Evolutionary conservation across 2,888 invertebrate species (phyloP), one percentile per base, ranked within the genome.

Genomic region (Plebejus argus): DNA sequence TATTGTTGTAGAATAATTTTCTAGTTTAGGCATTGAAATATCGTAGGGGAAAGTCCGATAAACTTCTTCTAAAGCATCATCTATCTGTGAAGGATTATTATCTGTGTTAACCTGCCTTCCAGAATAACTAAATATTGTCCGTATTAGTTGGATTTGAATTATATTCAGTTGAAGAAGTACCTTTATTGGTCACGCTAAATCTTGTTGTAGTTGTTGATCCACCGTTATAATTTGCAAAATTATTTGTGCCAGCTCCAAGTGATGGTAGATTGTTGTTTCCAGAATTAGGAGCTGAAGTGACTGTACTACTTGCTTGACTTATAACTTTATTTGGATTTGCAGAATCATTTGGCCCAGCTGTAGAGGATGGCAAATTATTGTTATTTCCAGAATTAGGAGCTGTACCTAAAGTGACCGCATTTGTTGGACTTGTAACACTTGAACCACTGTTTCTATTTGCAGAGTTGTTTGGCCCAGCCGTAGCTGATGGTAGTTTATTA

Each of bases 211-310:
- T 33, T 10, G 66, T 6, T 18, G 66, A 23, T 20, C 3, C 61
- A 61, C 53, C 53, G 53, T 53, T 18, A 53, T 18, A 53, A 53
- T 53, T 20, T 58, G 20, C 58, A 58, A 8, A 58, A 58, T 58
- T 58, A 5, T 58, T 58, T 58, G n/a, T 7, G n/a, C n/a, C n/a
- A 58, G 58, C 18, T n/a, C 15, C 18, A 58, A 8, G 15, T 58
- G 58, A 58, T n/a, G 58, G n/a, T 58, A 58, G 7, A 58, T 58
- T 58, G 58, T 58, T 58, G 58, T 58, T 20, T n/a, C 58, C 58
- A 58, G 56, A n/a, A 58, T 10, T 61, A 8, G 23, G 3, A 23
- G 56, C n/a, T 58, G 23, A 20, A 8, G 2, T 8, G 2, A 8
- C n/a, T 5, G 58, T 58, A 8, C 20, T 58, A 8, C 20, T 58